phyloP scores from a whole-genome alignment of 1,140 invertebrate genomes.

The Halictus rubicundus region DNA sequence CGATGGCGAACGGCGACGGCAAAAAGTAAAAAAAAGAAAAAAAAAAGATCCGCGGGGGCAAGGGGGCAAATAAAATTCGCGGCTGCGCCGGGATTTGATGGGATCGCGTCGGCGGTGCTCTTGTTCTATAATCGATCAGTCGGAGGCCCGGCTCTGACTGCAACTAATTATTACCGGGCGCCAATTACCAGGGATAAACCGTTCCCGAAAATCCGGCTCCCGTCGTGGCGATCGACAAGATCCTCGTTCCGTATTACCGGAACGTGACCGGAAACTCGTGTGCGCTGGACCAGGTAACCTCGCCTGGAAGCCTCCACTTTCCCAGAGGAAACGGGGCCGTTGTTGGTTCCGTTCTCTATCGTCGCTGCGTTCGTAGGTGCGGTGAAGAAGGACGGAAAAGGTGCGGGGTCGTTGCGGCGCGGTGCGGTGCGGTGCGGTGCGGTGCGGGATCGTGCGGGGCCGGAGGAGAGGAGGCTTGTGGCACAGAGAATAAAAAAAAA shows the following conservation, averaged over 20 bases:
- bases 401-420: neutral
- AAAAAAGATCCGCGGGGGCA: no score
- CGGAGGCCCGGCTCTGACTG: constrained; percentile 26
- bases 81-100: constrained; percentile 3
- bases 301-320: constrained; percentile 69
- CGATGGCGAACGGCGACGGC: neutral
- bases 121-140: constrained; percentile 33
- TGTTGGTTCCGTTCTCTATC: constrained; percentile 29
- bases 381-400: neutral
- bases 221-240: neutral
- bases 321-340: constrained; percentile 61
- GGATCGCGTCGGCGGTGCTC: neutral
- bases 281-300: constrained; percentile 56
- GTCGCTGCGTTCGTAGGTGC: neutral
- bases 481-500: constrained; percentile 39
- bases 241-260: constrained; percentile 30
- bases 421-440: no score
- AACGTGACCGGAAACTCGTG: constrained; percentile 52
- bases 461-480: no score
- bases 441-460: constrained; percentile 2
- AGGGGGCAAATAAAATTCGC: constrained; percentile 13
- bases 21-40: constrained; percentile 18
- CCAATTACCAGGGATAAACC: constrained; percentile 41
- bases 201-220: constrained; percentile 27
- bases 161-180: constrained; percentile 38